Conservation (phyloP, 2,113 vertebrate species). For the Thinocorus orbignyianus region DNA sequence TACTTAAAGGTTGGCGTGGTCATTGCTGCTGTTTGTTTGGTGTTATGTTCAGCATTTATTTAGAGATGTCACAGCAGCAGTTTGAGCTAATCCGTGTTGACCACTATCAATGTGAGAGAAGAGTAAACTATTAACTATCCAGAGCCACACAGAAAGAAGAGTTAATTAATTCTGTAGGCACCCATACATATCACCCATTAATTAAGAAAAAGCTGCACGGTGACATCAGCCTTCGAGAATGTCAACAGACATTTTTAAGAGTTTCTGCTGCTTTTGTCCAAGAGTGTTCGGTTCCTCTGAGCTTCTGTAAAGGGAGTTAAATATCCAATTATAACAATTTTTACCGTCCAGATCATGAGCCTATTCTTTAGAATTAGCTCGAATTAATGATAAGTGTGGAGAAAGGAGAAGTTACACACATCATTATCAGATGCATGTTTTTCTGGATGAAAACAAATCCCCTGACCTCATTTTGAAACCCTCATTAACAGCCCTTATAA, state of each 20-base stretch:
- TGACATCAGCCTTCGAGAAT: not conserved
- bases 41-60: not conserved
- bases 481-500: conserved; percentile 23
- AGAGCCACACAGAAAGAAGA: not conserved
- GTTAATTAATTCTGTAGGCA: conserved; percentile 12
- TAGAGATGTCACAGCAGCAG: not conserved
- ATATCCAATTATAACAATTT: conserved; percentile 60
- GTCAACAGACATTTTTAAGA: conserved; percentile 25
- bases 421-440: not conserved
- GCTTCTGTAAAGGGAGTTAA: conserved; percentile 28
- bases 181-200: not conserved
- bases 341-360: conserved; percentile 22
- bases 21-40: not conserved
- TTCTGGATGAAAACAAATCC: not conserved
- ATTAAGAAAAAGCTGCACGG: not conserved
- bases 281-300: not conserved
- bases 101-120: not conserved
- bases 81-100: not conserved
- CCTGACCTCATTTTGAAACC: not conserved
- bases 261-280: conserved; percentile 8
- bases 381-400: not conserved
- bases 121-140: not conserved
- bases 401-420: conserved; percentile 3
- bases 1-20: not conserved
- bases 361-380: conserved; percentile 33